Evolutionary conservation across 2,888 invertebrate genomes (phyloP).

Genomic region (Sesamia inferens): DNA sequence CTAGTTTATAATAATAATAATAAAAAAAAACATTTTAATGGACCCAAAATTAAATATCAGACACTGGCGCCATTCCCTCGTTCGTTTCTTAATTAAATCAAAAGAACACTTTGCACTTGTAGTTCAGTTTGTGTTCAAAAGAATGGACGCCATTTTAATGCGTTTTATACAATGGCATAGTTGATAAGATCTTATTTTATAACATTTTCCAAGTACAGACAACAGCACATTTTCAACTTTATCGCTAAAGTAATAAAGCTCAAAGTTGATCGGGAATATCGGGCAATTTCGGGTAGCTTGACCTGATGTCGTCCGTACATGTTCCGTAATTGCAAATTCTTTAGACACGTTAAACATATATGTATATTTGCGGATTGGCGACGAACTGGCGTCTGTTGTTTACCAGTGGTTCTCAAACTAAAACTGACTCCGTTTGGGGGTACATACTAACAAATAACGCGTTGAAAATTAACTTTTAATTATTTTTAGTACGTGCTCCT

Average conservation of each 20-base stretch:
- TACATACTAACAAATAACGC: not conserved
- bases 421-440: not conserved
- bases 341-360: slow-evolving; percentile 34
- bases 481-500: not conserved
- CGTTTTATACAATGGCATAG: not conserved
- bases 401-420: slow-evolving; percentile 42
- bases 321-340: slow-evolving; percentile 17
- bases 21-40: too few relatives aligned
- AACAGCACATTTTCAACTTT: too few relatives aligned
- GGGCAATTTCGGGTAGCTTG: too few relatives aligned
- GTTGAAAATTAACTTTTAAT: not conserved
- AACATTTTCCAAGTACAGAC: too few relatives aligned
- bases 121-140: too few relatives aligned
- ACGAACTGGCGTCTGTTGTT: slow-evolving; percentile 39
- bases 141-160: too few relatives aligned
- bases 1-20: too few relatives aligned
- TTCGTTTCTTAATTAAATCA: too few relatives aligned
- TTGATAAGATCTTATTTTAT: not conserved
- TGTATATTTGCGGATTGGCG: slow-evolving; percentile 33
- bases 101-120: too few relatives aligned
- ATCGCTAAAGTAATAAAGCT: too few relatives aligned
- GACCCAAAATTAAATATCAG: not conserved
- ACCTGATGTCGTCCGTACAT: not conserved
- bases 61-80: too few relatives aligned
- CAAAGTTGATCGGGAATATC: too few relatives aligned